These are phyloP conservation scores for Dendrophyllia cribrosa DNA, from an alignment of 64 coral and sea anemone species.

Conservation along the genomic window DNA sequence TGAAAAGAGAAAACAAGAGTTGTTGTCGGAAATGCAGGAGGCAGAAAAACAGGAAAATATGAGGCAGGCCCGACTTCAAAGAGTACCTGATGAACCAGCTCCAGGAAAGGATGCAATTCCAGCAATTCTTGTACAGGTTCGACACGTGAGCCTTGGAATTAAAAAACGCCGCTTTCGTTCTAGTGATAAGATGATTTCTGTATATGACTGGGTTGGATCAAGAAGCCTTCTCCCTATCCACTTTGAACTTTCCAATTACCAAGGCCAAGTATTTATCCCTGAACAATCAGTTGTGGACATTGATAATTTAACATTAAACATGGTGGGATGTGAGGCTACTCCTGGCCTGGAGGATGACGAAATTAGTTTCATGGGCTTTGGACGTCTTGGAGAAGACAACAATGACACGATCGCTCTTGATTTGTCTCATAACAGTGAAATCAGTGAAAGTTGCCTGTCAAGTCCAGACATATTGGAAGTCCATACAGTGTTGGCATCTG, in stretches of 20 bases:
- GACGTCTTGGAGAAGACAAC: slow-evolving; percentile 19
- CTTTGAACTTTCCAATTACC: slow-evolving; percentile 44
- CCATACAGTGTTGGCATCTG: background rate
- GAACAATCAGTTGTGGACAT: slow-evolving; percentile 39
- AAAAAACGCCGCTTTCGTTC: slow-evolving; percentile 40
- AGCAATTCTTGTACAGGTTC: slow-evolving; percentile 44
- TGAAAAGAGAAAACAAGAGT: slow-evolving; percentile 38
- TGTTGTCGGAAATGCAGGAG: slow-evolving; percentile 36
- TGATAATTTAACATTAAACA: slow-evolving; percentile 20
- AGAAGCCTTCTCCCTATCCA: slow-evolving; percentile 40
- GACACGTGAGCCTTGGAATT: slow-evolving; percentile 38
- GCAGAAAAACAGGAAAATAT: slow-evolving; percentile 59
- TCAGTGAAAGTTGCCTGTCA: background rate
- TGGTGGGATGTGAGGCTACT: slow-evolving; percentile 33
- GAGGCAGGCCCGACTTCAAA: slow-evolving; percentile 39
- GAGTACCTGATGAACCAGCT: slow-evolving; percentile 53
- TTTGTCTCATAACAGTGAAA: background rate
- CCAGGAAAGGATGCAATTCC: slow-evolving; percentile 41
- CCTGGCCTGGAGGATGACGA: slow-evolving; percentile 39
- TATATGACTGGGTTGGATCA: slow-evolving; percentile 57
- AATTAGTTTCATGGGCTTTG: slow-evolving; percentile 54
- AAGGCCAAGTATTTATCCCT: slow-evolving; percentile 8
- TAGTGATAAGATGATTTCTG: slow-evolving; percentile 36
- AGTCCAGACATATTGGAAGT: background rate
- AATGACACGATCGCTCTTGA: slow-evolving; percentile 5